Evolutionary conservation across 2,797 vertebrate species (phyloP).

Genomic region (Thunnus albacares): DNA sequence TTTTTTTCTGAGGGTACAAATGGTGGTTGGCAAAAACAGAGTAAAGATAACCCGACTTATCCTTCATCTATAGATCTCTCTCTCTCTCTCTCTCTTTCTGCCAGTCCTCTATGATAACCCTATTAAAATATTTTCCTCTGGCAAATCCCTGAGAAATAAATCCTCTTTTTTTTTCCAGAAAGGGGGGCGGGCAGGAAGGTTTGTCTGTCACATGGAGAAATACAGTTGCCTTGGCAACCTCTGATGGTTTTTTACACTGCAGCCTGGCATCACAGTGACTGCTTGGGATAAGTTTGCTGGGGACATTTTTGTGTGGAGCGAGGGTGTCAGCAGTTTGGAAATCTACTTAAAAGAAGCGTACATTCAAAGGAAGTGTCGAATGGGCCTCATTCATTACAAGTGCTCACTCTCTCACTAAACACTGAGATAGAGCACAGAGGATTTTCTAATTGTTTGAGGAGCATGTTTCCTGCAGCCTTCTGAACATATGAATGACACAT

Average conservation of each 20-base stretch:
- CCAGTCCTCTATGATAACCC: conserved; percentile 70
- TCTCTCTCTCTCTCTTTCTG: conserved; percentile 31
- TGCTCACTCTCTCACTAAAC: background rate
- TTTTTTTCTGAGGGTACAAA: conserved; percentile 58
- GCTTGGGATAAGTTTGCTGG: conserved; percentile 66
- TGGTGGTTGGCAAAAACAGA: conserved; percentile 57
- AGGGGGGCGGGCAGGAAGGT: conserved; percentile 41
- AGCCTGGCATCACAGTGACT: conserved; percentile 68
- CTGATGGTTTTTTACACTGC: conserved; percentile 75
- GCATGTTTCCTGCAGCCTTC: background rate
- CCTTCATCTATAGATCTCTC: conserved; percentile 70
- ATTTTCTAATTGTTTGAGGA: background rate
- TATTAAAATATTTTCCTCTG: conserved; percentile 79
- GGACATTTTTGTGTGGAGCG: conserved; percentile 51
- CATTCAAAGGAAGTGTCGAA: conserved; percentile 21
- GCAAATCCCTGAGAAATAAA: conserved; percentile 81
- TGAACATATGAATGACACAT: background rate
- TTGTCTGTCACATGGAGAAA: conserved; percentile 73
- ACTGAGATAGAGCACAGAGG: conserved; percentile 9
- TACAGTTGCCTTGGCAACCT: conserved; percentile 85
- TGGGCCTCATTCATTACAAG: conserved; percentile 11
- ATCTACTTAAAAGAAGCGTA: conserved; percentile 44
- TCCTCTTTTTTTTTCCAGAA: conserved; percentile 67
- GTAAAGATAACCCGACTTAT: conserved; percentile 72
- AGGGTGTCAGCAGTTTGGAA: conserved; percentile 53